A percentile compares a stretch with the other conserved stretches of the same genome.
Evolutionary conservation across 2,888 invertebrate genomes (phyloP).

Genomic region (Plagiodera versicolora): DNA sequence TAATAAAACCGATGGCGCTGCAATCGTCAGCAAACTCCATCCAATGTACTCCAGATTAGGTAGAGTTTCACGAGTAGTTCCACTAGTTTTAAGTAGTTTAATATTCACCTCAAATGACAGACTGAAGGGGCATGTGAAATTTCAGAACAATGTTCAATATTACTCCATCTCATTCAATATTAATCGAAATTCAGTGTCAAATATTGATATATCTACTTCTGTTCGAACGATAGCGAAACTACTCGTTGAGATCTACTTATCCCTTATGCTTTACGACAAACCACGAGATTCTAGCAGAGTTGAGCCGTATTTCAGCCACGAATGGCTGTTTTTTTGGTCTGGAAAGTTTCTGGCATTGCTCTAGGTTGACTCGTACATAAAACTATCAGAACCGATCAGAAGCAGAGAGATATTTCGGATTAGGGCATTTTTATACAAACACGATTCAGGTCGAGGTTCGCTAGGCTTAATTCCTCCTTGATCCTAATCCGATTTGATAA

Average conservation of each 20-base stretch:
- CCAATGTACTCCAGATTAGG: neutral
- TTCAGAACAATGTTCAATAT: too few species aligned
- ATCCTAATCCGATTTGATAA: neutral
- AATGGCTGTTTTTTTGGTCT: neutral
- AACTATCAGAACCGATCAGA: too few species aligned
- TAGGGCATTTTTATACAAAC: too few species aligned
- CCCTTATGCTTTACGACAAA: neutral
- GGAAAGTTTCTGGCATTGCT: neutral
- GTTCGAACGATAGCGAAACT: neutral
- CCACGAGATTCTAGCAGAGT: neutral
- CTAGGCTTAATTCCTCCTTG: neutral
- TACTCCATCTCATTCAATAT: too few species aligned
- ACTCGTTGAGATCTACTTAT: neutral
- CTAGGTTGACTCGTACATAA: neutral
- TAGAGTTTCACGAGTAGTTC: neutral
- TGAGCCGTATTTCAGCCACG: neutral
- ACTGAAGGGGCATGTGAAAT: too few species aligned
- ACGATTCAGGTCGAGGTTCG: neutral
- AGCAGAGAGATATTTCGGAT: too few species aligned
- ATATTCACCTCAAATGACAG: too few species aligned
- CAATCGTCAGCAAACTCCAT: neutral
- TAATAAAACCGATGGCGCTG: neutral
- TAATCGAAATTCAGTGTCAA: too few species aligned
- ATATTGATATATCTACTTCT: too few species aligned
- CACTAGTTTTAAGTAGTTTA: neutral